Percentiles rank a stretch among this genome's conserved stretches.
These are phyloP conservation scores for Chiloscyllium punctatum DNA, from an alignment of 2,797 vertebrate species.

Conservation along the genomic window DNA sequence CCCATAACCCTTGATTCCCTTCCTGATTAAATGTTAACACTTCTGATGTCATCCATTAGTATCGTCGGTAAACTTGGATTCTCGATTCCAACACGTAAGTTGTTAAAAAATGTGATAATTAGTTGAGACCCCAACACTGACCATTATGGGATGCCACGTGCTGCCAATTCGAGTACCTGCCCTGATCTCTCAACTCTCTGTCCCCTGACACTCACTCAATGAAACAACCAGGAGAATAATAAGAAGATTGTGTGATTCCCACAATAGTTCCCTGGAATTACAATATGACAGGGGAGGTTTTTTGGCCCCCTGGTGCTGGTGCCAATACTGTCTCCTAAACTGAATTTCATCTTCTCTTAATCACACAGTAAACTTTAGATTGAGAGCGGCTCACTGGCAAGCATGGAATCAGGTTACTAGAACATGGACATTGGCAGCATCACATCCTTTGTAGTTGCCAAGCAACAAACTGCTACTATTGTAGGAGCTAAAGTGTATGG, in stretches of 20 bases:
- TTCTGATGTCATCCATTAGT: too few relatives aligned
- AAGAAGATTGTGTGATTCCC: neutral
- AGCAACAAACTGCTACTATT: neutral
- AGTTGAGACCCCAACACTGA: neutral
- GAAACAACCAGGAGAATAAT: neutral
- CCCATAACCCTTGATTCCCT: too few relatives aligned
- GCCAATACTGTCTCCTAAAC: neutral
- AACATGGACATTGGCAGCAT: neutral
- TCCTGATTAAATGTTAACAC: too few relatives aligned
- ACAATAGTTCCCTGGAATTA: neutral
- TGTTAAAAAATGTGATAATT: neutral
- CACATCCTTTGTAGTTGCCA: neutral
- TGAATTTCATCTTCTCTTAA: neutral
- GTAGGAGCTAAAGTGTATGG: neutral
- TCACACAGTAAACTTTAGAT: neutral
- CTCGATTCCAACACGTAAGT: neutral
- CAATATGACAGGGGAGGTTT: neutral
- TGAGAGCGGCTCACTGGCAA: neutral
- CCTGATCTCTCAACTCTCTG: neutral
- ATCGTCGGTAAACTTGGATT: neutral
- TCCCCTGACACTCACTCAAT: neutral
- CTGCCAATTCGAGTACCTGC: neutral
- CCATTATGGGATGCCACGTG: neutral
- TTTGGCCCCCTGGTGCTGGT: neutral
- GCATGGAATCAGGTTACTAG: neutral